Evolutionary conservation across 2,888 invertebrate genomes (phyloP).

Genomic region (Saturnia pavonia): DNA sequence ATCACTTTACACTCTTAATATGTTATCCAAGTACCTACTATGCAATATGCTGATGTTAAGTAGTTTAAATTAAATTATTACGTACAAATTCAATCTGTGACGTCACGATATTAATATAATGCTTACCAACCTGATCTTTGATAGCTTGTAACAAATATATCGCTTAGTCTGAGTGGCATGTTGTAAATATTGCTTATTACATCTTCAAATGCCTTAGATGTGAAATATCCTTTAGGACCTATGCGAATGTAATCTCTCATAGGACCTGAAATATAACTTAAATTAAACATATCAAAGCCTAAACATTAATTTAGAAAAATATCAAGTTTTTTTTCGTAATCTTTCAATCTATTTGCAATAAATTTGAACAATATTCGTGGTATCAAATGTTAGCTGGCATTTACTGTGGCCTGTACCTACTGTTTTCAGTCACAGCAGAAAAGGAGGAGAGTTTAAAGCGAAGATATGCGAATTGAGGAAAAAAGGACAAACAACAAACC

Average conservation of each 20-base stretch:
- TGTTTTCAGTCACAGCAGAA: background rate
- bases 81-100: no score
- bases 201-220: conserved; percentile 80
- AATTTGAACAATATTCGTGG: no score
- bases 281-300: no score
- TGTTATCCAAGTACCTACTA: no score
- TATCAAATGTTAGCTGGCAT: no score
- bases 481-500: background rate
- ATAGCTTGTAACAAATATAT: conserved; percentile 85
- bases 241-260: conserved; percentile 84
- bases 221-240: conserved; percentile 85
- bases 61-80: no score
- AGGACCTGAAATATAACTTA: conserved; percentile 11
- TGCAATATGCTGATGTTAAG: no score
- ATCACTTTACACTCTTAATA: no score
- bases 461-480: background rate
- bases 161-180: conserved; percentile 82
- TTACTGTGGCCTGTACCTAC: background rate
- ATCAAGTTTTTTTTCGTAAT: no score
- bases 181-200: conserved; percentile 83
- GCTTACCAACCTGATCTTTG: conserved; percentile 84
- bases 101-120: background rate
- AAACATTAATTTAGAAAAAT: no score
- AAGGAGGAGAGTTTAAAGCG: background rate
- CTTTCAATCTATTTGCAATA: no score